Base-by-base conservation (phyloP, 1,140 invertebrate species). In the Drosophila yakuba region DNA sequence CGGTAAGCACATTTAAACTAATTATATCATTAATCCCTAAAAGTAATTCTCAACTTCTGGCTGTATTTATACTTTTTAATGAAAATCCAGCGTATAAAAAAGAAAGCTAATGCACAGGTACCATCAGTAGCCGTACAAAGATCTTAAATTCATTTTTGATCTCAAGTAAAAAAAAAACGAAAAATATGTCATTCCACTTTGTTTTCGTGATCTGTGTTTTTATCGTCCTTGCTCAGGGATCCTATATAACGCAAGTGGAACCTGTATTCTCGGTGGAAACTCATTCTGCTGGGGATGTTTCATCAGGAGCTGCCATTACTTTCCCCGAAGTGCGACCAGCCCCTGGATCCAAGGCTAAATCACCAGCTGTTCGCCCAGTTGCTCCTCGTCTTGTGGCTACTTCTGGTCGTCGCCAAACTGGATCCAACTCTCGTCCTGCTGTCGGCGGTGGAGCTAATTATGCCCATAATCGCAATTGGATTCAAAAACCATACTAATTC, bases 311-410 rank as follows among this genome's bases (percentile, higher is more conserved):
- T 3, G 23, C 63, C 1, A 50, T 67, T 14, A 64, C 7, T 47
- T 67, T 67, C 5, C 63, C 63, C 1, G 61, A 48, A 50, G 17
- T 23, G 4, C 25, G 63, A 14, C 25, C 63, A 17, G 43, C 44
- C 0, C 35, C 60, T 0, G 35, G 28, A 41, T 32, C 59, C 4
- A 35, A 48, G 45, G 4, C 35, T 1, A 35, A 35, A n/a, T 25
- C 62, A n/a, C 17, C 14, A n/a, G 25, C 25, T 11, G 4, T 25
- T 11, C 47, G 51, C 20, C 12, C 35, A 4, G 4, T 2, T 10
- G 48, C n/a, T 7, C 12, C 35, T 11, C 57, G 17, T 4, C 28
- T 10, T n/a, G 43, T 43, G 0, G 12, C 35, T 28, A 8, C 35
- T n/a, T 6, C 7, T 36, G 5, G 32, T 4, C 50, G 55, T 32